Evolutionary conservation across 2,888 invertebrate genomes (phyloP), one percentile per base, ranked within the genome.

Genomic region (Macaria notata): DNA sequence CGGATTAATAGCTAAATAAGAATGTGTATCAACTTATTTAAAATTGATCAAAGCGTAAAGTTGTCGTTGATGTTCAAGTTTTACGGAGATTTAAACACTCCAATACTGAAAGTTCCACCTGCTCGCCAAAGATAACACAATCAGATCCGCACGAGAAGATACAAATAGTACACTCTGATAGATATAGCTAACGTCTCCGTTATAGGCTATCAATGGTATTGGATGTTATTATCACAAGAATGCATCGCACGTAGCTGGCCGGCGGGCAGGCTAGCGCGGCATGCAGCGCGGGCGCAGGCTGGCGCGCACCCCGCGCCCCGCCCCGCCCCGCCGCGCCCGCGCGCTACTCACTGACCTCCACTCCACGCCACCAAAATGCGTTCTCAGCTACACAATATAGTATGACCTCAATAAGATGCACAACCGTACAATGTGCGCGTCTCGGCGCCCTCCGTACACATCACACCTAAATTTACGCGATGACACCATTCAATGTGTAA

Each of bases 321-420:
- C 46, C 48, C 61, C 36, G 51, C 62, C 54, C 53, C 55, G 56
- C 54, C 43, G 53, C 42, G 50, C 56, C 49, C 56, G 55, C 65
- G 55, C 33, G 58, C 62, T 70, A 63, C 68, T 68, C 67, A 70
- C 70, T 76, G 76, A 77, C 83, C 81, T 80, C 77, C 73, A 61
- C 61, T 44, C 46, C 29, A 72, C 70, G 69, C 63, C 70, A 74
- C 70, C 70, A 74, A 79, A 79, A 76, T 75, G 69, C 75, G 71
- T 75, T 81, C 81, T 78, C 78, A 79, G 72, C 75, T 67, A 65
- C 66, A 72, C 79, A 79, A 72, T 75, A 72, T 70, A 73, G 68
- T 71, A 71, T 72, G 81, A 72, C 83, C 80, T 82, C 78, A 73
- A 79, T 66, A 54, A 36, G 61, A 59, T 63, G 64, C 64, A 61